phyloP scores from a whole-genome alignment of 2,113 vertebrate genomes.

The Elgaria multicarinata region DNA sequence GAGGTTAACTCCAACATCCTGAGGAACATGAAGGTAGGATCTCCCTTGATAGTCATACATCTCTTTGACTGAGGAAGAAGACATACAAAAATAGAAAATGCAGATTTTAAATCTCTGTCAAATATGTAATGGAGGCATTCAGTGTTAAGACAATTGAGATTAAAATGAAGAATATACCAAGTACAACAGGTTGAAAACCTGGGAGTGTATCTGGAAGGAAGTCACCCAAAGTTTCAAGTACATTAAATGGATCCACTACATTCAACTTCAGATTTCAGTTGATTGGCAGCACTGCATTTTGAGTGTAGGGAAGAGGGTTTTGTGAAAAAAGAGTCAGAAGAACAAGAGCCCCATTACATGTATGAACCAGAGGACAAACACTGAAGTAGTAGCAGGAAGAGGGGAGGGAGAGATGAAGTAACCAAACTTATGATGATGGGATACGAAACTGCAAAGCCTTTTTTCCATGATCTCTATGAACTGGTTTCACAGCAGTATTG shows the following conservation, averaged over 20 bases:
- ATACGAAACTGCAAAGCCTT: background rate
- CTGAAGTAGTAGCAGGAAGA: background rate
- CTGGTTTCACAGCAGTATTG: background rate
- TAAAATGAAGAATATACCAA: slow-evolving; percentile 1
- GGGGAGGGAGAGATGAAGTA: background rate
- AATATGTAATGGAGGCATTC: background rate
- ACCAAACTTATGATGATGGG: background rate
- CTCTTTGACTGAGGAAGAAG: slow-evolving; percentile 89
- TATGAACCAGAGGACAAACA: background rate
- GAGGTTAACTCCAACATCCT: slow-evolving; percentile 96
- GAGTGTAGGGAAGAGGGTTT: background rate
- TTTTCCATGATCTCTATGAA: background rate
- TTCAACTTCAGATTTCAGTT: background rate
- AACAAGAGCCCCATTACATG: background rate
- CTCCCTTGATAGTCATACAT: slow-evolving; percentile 98
- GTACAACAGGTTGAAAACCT: too few relatives aligned
- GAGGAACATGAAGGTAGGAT: slow-evolving; percentile 95
- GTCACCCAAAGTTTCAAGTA: too few relatives aligned
- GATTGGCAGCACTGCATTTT: background rate
- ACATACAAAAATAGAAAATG: slow-evolving; percentile 41
- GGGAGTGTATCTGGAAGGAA: too few relatives aligned
- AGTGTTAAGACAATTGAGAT: background rate
- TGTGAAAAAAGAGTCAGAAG: background rate
- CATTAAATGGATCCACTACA: background rate
- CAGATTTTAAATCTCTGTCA: slow-evolving; percentile 22